Evolutionary conservation across 92 coral and sea anemone species (phyloP), one percentile per base, ranked within the genome.

Genomic region (Anthopleura xanthogrammica): DNA sequence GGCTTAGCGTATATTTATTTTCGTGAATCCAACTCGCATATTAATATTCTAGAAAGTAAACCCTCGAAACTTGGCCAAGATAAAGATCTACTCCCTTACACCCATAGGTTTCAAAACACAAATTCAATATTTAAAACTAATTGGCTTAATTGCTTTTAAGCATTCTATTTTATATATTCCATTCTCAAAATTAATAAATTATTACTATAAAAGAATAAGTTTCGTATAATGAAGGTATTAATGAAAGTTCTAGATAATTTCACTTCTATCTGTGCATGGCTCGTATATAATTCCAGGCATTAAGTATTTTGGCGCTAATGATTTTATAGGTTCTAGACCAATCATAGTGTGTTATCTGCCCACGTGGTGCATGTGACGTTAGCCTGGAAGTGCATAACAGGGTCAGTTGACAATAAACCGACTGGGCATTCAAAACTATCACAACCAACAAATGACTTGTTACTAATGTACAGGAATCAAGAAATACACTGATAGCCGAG

Each of bases 321-420:
- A 22, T 36, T 68, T 68, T 62, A 8, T 68, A 12, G 41, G 3
- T 52, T n/a, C 0, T 70, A 4, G 24, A 70, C 84, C 84, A 81
- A 81, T 81, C 66, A 81, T 16, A 70, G 3, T 13, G 57, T 16
- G 43, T n/a, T 46, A 22, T n/a, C 4, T 11, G 52, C 23, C 50
- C 84, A 81, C 84, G 84, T 81, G 84, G 66, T 43, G 58, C 16
- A 54, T 79, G 50, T 80, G 84, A 81, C 77, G 84, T 81, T 46
- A 68, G 50, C 77, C 24, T 68, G 78, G 84, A 68, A 60, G 50
- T 56, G 76, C 46, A 81, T 81, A 50, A 52, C 52, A 62, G 70
- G 84, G 77, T 70, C 84, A 81, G 77, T 81, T 81, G 84, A 81
- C 84, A 81, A 81, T 81, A 81, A 81, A 81, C 84, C 77, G 84